phyloP scores from a whole-genome alignment of 2,888 invertebrate species.

The Phyto melanocephala region DNA sequence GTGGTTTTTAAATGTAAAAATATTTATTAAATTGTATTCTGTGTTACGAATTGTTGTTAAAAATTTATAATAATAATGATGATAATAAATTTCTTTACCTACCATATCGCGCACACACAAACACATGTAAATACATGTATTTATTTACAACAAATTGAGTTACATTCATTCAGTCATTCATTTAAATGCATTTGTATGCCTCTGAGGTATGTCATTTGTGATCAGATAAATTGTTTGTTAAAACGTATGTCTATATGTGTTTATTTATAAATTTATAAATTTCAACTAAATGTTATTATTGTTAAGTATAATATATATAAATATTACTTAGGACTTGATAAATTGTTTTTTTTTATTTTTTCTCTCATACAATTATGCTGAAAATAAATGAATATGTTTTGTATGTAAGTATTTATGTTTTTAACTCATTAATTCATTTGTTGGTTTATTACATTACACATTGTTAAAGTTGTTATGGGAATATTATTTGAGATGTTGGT shows the following conservation, averaged over 20 bases:
- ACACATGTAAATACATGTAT: background rate
- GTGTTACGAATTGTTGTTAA: constrained; percentile 55
- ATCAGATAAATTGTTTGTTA: constrained; percentile 62
- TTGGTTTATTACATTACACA: background rate
- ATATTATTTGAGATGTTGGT: constrained; percentile 18
- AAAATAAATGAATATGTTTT: constrained; percentile 51
- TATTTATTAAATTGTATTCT: constrained; percentile 11
- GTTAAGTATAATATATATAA: constrained; percentile 54
- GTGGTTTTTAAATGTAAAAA: constrained; percentile 53
- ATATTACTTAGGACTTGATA: constrained; percentile 54
- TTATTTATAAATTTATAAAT: constrained; percentile 7
- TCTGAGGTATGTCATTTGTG: constrained; percentile 60
- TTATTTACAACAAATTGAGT: constrained; percentile 35
- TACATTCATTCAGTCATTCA: constrained; percentile 7
- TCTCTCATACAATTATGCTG: constrained; percentile 53
- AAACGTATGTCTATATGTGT: background rate
- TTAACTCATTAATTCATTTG: constrained; percentile 17
- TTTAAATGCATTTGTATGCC: constrained; percentile 25
- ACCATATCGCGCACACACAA: too few species aligned
- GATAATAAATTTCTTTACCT: constrained; percentile 54
- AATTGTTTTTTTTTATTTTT: constrained; percentile 47
- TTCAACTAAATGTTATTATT: constrained; percentile 45
- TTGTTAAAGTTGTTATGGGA: constrained; percentile 44
- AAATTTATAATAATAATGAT: constrained; percentile 54
- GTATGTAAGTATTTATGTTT: background rate